Conservation (phyloP, 2,113 vertebrate genomes). For the Panthera tigris region DNA sequence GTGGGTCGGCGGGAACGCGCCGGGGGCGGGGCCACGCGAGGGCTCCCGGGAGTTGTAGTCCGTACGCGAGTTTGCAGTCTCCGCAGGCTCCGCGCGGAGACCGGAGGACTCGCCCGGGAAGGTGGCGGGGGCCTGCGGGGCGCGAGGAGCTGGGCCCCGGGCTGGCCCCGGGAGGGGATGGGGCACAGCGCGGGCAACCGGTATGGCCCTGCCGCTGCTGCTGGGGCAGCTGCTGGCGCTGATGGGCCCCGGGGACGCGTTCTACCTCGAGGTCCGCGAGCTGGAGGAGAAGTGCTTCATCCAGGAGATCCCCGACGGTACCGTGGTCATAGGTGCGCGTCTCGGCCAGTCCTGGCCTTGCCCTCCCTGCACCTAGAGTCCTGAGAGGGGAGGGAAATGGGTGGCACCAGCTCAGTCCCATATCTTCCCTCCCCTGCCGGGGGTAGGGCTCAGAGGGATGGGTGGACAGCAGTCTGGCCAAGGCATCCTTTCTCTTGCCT, state of each 20-base stretch:
- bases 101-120: neutral
- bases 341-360: neutral
- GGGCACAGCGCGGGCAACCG: too few relatives aligned
- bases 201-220: neutral
- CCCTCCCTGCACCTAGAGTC: neutral
- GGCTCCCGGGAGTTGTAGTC: constrained; percentile 48
- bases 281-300: constrained; percentile 93
- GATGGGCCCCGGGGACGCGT: constrained; percentile 64
- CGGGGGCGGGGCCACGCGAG: neutral
- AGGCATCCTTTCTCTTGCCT: neutral
- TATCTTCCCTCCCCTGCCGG: neutral
- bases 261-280: constrained; percentile 91
- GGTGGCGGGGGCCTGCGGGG: neutral
- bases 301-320: constrained; percentile 92
- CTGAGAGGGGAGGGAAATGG: neutral
- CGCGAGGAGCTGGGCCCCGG: neutral
- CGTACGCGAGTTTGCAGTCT: neutral
- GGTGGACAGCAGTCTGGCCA: neutral
- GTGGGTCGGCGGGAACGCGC: neutral
- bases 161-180: neutral
- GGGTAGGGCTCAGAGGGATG: neutral
- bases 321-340: constrained; percentile 89
- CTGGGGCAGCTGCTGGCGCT: neutral
- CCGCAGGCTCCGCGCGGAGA: neutral
- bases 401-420: neutral